Evolutionary conservation across 2,797 vertebrate species (phyloP), one percentile per base, ranked within the genome.

Genomic region (Tapera naevia): DNA sequence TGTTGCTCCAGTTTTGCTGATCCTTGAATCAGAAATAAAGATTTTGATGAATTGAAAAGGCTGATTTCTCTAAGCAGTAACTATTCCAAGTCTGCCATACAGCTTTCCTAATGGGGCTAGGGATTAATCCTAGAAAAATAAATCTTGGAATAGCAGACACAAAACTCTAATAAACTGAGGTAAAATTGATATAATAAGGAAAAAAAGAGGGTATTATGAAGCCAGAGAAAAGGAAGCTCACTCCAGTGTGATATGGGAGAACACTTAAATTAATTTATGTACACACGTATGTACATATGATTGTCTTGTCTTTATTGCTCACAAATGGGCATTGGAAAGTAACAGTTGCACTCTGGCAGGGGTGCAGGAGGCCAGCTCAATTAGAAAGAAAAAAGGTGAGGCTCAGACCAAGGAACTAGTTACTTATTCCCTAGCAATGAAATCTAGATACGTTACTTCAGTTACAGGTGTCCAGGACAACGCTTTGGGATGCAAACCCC

Each of bases 91-190:
- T 48, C 86, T 93, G 89, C 83, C 71, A 24, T 9, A 16, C 51
- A 3, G 88, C 54, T 85, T 83, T 94, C 93, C 96, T 89, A 76
- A 57, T 58, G 60, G 67, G 76, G 86, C 89, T 70, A 57, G 95
- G 95, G 97, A 95, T 97, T 97, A 97, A 88, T 70, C 81, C 90
- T 80, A 60, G 89, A 96, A 96, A n/a, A 97, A 96, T 91, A 97
- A 96, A 94, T 96, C 96, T 88, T 57, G 33, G 88, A 87, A 24
- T 88, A 92, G 93, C 93, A 89, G 91, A 71, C 91, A 94, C 45
- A 73, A 79, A 95, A 90, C 54, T 57, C 60, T 79, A 94, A 97
- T 83, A 92, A 96, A 91, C 51, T 19, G 88, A 93, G 88, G 75
- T 94, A 58, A 95, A 91, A 75, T 27, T 54, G 67, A 91, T 93